Conservation (phyloP, 2,113 vertebrate genomes). For the Guaruba guarouba region DNA sequence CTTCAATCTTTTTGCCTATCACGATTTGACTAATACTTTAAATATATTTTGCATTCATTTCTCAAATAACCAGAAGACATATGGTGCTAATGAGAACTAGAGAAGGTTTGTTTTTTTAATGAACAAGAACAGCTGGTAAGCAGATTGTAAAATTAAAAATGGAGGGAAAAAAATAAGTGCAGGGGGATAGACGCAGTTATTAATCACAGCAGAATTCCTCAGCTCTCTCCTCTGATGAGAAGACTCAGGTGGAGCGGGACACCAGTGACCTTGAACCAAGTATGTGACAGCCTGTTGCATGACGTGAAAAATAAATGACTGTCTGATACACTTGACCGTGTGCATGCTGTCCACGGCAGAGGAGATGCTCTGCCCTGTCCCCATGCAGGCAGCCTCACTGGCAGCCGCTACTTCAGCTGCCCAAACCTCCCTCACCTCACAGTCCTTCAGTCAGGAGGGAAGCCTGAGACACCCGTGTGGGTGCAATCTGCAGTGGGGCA, state of each 20-base stretch:
- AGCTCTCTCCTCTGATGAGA: background rate
- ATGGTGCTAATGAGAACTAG: conserved; percentile 59
- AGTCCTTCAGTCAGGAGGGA: fast-evolving
- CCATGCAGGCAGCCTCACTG: fast-evolving
- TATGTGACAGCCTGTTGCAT: background rate
- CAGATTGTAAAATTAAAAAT: conserved; percentile 56
- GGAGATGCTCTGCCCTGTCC: background rate
- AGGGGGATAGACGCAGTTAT: conserved; percentile 9
- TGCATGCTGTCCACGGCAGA: background rate
- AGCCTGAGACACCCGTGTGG: background rate
- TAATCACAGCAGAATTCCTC: conserved; percentile 44
- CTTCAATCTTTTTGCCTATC: background rate
- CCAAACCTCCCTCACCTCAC: fast-evolving
- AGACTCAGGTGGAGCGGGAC: background rate
- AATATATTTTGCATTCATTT: conserved; percentile 60
- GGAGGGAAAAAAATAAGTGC: conserved; percentile 43
- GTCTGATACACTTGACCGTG: background rate
- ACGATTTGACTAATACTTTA: conserved; percentile 51
- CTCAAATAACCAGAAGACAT: conserved; percentile 70
- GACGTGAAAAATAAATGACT: background rate
- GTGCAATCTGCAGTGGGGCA: background rate
- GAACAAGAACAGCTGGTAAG: conserved; percentile 68
- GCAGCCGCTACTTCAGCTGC: background rate
- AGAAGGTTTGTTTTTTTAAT: conserved; percentile 55
- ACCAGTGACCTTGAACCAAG: background rate